Evolutionary conservation across 2,113 vertebrate species (phyloP), one percentile per base, ranked within the genome.

Genomic region (Indicator indicator): DNA sequence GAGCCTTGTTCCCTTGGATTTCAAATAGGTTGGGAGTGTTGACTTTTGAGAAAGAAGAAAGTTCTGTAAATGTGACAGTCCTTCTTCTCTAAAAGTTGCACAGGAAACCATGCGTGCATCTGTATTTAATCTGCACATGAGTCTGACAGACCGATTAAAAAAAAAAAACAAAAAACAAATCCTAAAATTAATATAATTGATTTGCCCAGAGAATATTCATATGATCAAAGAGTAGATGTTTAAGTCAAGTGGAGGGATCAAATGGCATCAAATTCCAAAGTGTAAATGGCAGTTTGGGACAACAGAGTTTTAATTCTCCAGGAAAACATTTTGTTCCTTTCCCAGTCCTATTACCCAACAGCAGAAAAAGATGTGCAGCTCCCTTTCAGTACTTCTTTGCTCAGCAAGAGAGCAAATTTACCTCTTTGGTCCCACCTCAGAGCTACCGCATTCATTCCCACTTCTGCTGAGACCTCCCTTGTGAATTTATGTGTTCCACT

Each of bases 171-270:
- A 93, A 44, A 86, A 70, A 69, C 23, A 65, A 72, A 27, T 13
- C 40, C 75, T 81, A 80, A 96, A 95, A 82, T 77, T 17, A 93
- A 89, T 92, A 89, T 73, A 86, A 90, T 76, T 89, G 81, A 46
- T 89, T 87, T 94, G 83, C 84, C 86, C 92, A 83, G 92, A 96
- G 88, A 97, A 83, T 94, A 96, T 80, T 87, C 70, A 59, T 86
- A 52, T 69, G 82, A 96, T 96, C 94, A 95, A 97, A 96, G 78
- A 82, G 8, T 73, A 54, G 32, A 96, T 96, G 82, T 69, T 89
- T 92, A 95, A 97, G 91, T 95, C 92, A 97, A 96, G 94, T 96
- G 94, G 86, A 95, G 82, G 65, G 72, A 94, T 94, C 85, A 94
- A 93, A 96, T 86, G 64, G 56, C 94, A 95, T 70, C 32, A 72